Base-by-base conservation (phyloP, 2,888 invertebrate species). In the Peribatodes rhomboidaria region DNA sequence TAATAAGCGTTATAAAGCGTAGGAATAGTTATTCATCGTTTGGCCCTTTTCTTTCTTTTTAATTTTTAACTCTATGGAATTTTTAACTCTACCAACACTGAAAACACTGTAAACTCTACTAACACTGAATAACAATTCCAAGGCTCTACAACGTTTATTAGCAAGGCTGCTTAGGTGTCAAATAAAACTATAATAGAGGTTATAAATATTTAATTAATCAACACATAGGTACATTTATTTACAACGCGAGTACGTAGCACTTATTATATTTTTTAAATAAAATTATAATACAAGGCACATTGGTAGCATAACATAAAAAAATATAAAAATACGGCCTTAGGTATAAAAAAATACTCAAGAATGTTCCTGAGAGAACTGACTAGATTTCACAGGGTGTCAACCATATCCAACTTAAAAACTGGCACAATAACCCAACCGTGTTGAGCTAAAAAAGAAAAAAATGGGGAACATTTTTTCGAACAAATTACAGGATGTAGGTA, bases 181-280 rank as follows among this genome's bases (percentile, higher is more conserved):
- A 44, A 53, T 39, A 61, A 67, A 54, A 54, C 37, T 37, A 27
- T 14, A 7, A 52, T 46, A 44, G 49, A 42, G 56, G 7, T 55
- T 64, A 75, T 71, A 20, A 69, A 79, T 76, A 78, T 59, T 70
- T 60, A 44, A 63, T 68, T 65, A 41, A 65, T 52, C 59, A 77
- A 78, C 75, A 80, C 80, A 82, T 70, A 76, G 18, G 46, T 76
- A 77, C 69, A 74, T 69, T 83, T 87, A 87, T 87, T 85, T 89
- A 89, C 85, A 87, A 80, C 74, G 73, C 77, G 79, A 80, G 70
- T 71, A 88, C 90, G 88, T 89, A 90, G 88, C 85, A 88, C 89
- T 84, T 89, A 89, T 89, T 87, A 88, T 88, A 89, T 83, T 87
- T 86, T 37, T 87, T 73, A 72, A 73, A 52, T 52, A 54, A 80